These are phyloP conservation scores for Phocoena phocoena DNA, from an alignment of 2,113 vertebrate species.

Conservation along the genomic window DNA sequence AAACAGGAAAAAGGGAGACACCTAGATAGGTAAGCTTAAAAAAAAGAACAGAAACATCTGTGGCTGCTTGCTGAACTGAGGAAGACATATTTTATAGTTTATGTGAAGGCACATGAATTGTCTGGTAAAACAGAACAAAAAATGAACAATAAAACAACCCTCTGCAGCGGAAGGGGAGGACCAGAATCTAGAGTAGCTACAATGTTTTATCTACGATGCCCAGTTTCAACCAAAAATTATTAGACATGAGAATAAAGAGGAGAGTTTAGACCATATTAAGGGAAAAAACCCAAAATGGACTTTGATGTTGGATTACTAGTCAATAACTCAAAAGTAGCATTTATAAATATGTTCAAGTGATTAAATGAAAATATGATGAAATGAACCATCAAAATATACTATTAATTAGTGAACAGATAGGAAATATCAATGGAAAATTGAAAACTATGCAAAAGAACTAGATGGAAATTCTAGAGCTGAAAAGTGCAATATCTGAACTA, in stretches of 20 bases:
- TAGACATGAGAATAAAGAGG: background rate
- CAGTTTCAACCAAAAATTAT: background rate
- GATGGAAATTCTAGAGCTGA: background rate
- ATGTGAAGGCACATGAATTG: background rate
- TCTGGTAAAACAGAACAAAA: background rate
- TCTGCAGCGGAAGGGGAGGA: background rate
- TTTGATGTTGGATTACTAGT: background rate
- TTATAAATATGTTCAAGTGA: background rate
- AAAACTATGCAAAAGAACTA: background rate
- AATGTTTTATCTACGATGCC: accelerated
- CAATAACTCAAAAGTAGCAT: background rate
- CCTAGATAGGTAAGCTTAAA: background rate
- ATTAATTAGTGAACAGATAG: background rate
- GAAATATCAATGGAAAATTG: background rate
- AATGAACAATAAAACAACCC: background rate
- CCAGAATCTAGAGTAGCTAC: background rate
- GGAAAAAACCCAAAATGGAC: background rate
- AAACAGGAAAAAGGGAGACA: background rate
- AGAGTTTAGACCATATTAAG: background rate
- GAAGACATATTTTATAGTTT: background rate
- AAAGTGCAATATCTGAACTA: background rate
- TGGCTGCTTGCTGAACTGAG: too few relatives aligned
- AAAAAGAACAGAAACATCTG: background rate
- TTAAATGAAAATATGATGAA: background rate
- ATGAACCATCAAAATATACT: background rate